phyloP scores from a whole-genome alignment of 2,113 vertebrate genomes.

The Danionella cerebrum region DNA sequence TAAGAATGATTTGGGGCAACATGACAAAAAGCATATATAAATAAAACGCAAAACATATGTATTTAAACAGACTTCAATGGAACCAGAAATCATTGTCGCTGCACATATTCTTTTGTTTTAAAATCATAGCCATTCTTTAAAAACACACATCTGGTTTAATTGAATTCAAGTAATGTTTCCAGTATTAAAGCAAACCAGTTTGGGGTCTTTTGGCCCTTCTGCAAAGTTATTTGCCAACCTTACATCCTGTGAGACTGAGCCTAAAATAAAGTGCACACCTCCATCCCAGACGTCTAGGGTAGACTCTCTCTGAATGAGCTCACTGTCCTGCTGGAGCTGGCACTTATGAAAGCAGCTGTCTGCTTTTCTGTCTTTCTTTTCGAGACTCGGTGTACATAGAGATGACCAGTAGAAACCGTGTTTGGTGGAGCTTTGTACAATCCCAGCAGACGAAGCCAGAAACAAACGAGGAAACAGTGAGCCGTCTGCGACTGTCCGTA shows the following conservation, averaged over 20 bases:
- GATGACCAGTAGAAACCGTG: too few relatives aligned
- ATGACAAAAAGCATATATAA: too few relatives aligned
- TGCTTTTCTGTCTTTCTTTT: background rate
- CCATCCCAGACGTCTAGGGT: background rate
- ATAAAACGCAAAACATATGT: too few relatives aligned
- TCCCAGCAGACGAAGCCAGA: conserved; percentile 8
- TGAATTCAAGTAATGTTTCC: too few relatives aligned
- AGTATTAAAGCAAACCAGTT: too few relatives aligned
- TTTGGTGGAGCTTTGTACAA: too few relatives aligned
- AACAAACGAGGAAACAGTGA: conserved; percentile 24
- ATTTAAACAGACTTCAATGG: too few relatives aligned
- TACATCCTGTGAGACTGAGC: background rate
- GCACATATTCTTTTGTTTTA: too few relatives aligned
- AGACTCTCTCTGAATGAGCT: background rate
- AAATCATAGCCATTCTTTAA: too few relatives aligned
- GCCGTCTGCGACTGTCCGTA: conserved; percentile 30
- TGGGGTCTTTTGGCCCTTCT: background rate
- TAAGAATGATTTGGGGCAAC: too few relatives aligned
- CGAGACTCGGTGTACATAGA: background rate
- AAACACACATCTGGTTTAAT: too few relatives aligned
- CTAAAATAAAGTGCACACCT: background rate
- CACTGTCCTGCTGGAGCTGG: background rate
- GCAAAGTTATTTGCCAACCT: background rate
- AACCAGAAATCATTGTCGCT: too few relatives aligned
- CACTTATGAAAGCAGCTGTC: background rate